Percentiles rank a stretch among this genome's conserved stretches.
Evolutionary conservation across 2,113 vertebrate genomes (phyloP).

Genomic region (Pomatorhinus ruficollis): DNA sequence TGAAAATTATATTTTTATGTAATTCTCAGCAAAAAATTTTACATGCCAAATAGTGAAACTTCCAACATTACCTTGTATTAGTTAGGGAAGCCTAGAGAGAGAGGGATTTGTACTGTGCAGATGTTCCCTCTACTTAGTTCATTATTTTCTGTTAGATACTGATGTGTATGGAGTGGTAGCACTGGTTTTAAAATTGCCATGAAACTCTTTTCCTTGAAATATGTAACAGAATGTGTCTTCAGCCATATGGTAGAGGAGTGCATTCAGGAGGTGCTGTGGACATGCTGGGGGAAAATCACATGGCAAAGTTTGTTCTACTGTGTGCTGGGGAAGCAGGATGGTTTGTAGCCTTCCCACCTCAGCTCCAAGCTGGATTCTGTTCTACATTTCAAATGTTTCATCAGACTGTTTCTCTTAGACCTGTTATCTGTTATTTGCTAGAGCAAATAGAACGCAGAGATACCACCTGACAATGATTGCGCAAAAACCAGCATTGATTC

Average conservation of each 20-base stretch:
- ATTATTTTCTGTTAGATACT: neutral
- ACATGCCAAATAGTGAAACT: neutral
- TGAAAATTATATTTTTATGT: neutral
- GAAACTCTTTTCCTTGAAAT: neutral
- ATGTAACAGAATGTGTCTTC: neutral
- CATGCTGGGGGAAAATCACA: fast-evolving
- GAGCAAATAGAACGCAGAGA: slow-evolving; percentile 28
- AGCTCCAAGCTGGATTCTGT: neutral
- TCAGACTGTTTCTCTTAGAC: slow-evolving; percentile 15
- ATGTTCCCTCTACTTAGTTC: neutral
- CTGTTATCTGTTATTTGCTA: slow-evolving; percentile 38
- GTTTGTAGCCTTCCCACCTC: neutral
- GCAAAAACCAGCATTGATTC: slow-evolving; percentile 4
- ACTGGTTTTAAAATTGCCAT: neutral
- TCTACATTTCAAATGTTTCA: neutral
- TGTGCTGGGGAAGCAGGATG: neutral
- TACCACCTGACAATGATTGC: neutral
- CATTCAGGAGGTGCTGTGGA: neutral
- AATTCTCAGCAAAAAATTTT: neutral
- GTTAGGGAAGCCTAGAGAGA: neutral
- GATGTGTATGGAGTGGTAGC: neutral
- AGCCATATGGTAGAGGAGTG: neutral
- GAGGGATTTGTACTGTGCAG: neutral
- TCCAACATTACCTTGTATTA: neutral
- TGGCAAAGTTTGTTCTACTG: neutral